These are phyloP conservation scores for Bellardia bayeri DNA, from an alignment of 2,888 invertebrate species.

Conservation along the genomic window DNA sequence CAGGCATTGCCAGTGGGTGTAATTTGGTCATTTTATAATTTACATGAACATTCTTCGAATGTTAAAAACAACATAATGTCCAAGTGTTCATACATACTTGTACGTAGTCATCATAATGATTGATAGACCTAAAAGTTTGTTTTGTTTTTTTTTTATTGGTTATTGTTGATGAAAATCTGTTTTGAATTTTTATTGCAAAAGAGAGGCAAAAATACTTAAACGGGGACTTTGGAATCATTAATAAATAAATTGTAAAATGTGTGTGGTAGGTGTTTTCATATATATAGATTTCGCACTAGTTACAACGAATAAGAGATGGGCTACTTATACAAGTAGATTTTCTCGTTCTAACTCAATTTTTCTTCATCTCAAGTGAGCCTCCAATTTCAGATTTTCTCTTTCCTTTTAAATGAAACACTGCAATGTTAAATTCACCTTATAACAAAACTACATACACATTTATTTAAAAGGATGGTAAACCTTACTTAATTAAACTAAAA, in stretches of 20 bases:
- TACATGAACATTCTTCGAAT: constrained; percentile 39
- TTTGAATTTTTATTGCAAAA: not conserved
- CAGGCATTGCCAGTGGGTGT: constrained; percentile 55
- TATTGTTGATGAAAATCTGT: not conserved
- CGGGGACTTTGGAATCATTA: constrained; percentile 6
- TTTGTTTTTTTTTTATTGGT: not conserved
- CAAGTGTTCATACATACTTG: not conserved
- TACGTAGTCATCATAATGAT: constrained; percentile 41
- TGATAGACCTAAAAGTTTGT: constrained; percentile 30
- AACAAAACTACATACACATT: too few species aligned
- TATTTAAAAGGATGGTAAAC: too few species aligned
- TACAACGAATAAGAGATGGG: too few species aligned
- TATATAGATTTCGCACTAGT: too few species aligned
- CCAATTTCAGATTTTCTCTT: too few species aligned
- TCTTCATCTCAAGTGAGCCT: too few species aligned
- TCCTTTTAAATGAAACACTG: too few species aligned
- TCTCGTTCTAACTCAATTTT: too few species aligned
- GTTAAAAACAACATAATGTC: constrained; percentile 2
- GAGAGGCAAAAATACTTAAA: not conserved
- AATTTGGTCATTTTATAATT: constrained; percentile 51
- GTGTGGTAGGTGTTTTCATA: not conserved
- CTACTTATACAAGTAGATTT: too few species aligned
- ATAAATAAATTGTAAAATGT: not conserved
- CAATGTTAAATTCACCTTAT: too few species aligned
- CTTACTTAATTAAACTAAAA: too few species aligned